Evolutionary conservation across 2,888 invertebrate genomes (phyloP).

Genomic region (Camptogramma bilineatum): DNA sequence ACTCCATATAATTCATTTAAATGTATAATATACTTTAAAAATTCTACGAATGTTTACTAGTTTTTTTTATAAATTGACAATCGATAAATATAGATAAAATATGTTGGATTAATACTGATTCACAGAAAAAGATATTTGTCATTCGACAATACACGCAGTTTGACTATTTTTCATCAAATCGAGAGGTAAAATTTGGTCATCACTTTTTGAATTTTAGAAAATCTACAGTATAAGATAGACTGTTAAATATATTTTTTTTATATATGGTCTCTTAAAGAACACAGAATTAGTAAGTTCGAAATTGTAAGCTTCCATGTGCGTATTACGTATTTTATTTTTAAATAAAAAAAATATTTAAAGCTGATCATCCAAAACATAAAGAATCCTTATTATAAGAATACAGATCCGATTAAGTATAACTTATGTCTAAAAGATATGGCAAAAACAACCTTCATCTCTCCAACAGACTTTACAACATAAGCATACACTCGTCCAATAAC

Average conservation of each 20-base stretch:
- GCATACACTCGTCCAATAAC: conserved; percentile 12
- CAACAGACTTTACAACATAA: conserved; percentile 31
- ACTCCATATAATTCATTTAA: conserved; percentile 19
- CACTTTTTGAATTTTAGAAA: conserved; percentile 47
- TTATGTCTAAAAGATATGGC: conserved; percentile 42
- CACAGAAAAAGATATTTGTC: conserved; percentile 1
- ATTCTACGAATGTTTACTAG: conserved; percentile 52
- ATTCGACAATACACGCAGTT: neutral
- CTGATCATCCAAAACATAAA: conserved; percentile 53
- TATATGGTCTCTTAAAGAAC: conserved; percentile 59
- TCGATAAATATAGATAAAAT: conserved; percentile 27
- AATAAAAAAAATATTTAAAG: conserved; percentile 48
- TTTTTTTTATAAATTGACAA: conserved; percentile 44
- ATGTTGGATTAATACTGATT: conserved; percentile 14
- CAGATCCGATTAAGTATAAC: conserved; percentile 31
- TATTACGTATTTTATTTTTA: conserved; percentile 6
- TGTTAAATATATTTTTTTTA: conserved; percentile 35
- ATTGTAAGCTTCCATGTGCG: conserved; percentile 27
- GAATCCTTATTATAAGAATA: conserved; percentile 28
- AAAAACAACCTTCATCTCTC: conserved; percentile 40
- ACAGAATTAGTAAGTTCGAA: conserved; percentile 46
- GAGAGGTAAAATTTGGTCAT: conserved; percentile 8
- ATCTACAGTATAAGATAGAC: conserved; percentile 60
- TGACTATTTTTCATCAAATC: neutral
- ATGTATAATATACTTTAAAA: conserved; percentile 27